phyloP scores from a whole-genome alignment of 2,797 vertebrate genomes.

The Chrosomus eos region DNA sequence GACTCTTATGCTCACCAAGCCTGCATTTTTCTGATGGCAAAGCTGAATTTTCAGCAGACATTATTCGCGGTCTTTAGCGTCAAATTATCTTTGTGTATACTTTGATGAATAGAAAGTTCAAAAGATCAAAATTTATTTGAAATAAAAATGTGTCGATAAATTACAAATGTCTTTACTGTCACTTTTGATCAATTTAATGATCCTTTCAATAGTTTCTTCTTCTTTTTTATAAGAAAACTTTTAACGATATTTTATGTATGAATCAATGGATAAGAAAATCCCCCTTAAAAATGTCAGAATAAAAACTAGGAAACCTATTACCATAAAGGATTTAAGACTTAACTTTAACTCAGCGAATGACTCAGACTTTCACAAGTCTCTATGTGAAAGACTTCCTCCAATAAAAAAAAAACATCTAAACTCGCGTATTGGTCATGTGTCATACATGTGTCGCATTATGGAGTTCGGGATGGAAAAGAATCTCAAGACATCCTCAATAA shows the following conservation, averaged over 20 bases:
- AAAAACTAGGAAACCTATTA: neutral
- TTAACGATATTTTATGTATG: no score
- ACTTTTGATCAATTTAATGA: neutral
- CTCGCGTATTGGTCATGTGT: neutral
- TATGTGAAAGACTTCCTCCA: neutral
- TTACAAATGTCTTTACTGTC: neutral
- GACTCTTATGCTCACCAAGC: neutral
- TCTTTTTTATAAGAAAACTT: no score
- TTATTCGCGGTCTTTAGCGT: no score
- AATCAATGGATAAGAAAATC: neutral
- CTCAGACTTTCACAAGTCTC: neutral
- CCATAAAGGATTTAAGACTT: neutral
- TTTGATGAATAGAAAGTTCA: neutral
- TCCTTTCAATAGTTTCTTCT: no score
- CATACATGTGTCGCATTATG: neutral
- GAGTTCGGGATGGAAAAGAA: neutral
- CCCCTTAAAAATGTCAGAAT: no score
- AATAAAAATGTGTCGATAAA: neutral
- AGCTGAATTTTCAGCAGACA: no score
- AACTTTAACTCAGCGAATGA: neutral
- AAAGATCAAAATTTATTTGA: neutral
- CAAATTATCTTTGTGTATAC: no score
- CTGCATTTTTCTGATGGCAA: neutral
- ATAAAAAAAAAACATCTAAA: neutral
- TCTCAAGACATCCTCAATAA: conserved; percentile 2